Base-by-base conservation (phyloP, 2,113 vertebrate genomes). In the Seriola dumerili region DNA sequence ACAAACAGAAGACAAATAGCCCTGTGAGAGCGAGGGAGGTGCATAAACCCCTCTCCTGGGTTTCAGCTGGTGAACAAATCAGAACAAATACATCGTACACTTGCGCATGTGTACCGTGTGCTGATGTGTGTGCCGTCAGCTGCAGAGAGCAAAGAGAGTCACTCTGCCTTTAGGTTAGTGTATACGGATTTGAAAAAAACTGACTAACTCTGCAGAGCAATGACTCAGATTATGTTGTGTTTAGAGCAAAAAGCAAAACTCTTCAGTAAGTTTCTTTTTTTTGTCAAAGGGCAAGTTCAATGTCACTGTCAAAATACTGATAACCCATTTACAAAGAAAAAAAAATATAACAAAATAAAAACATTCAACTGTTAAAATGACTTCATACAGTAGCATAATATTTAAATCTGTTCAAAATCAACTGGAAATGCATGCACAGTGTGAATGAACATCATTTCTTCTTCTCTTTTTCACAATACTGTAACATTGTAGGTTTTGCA, bases 91-190 rank as follows among this genome's bases (percentile, higher is more conserved):
- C 57, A 66, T 64, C 10, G 72, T 70, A 80, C 73, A 83, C 8
- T 59, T 42, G 76, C 32, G 42, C 36, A 50, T 21, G 72, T 79
- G 52, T 76, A 71, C 72, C 69, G 5, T 52, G 75, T 81, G 74
- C 55, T 62, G 67, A 84, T 86, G 87, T 65, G 55, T 58, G 61
- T 61, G 69, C 70, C 23, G 83, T 86, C 44, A 72, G 81, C 40
- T 13, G 74, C 84, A 38, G 73, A 52, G 68, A 75, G 71, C 77
- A 64, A 65, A 84, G 75, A 63, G 52, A 79, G 70, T 12, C 29
- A 10, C 65, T 87, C 81, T 34, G 76, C 78, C 65, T 81, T 75
- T 48, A 65, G 66, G 87, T 95, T 95, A 95, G 94, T 95, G 94
- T 94, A 89, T 87, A 84, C 62, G 75, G 84, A 80, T 80, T 72